Base-by-base conservation (phyloP, 2,888 invertebrate species). In the Cosmia trapezina region DNA sequence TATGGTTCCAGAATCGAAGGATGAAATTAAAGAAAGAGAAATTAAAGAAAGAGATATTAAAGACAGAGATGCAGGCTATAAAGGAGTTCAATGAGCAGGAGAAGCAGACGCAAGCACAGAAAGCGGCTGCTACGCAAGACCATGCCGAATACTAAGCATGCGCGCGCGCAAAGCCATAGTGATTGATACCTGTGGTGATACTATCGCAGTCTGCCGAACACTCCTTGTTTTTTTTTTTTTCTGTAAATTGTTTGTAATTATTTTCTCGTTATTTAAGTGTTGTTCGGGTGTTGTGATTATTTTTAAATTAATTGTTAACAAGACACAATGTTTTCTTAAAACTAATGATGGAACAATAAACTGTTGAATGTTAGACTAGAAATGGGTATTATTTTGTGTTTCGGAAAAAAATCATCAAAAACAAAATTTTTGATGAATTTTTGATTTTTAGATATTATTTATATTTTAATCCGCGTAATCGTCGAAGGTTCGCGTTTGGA, bases 1-100 rank as follows among this genome's bases (percentile, higher is more conserved):
- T 99, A 95, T 99, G 99, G 99, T 99, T 99, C 97, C 99, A 99
- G 96, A 99, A 99, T 97, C 97, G 99, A 92, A 97, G 99, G 96
- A 99, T 99, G 37, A 37, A 37, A 37, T 37, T 37, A 37, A 37
- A 37, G 37, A 37, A 37, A 6, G 3, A 37, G 37, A 37, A 37
- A 37, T 37, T 37, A 37, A 37, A 37, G 3, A 37, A 37, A 37
- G 37, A 37, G 99, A 99, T 99, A 94, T 97, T 99, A 96, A 99
- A 99, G 97, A 99, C 98, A 95, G 99, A 99, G 96, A 99, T 98
- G 89, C 99, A 99, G 94, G 99, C 99, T 94, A 99, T 99, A 96
- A 99, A 99, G 95, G 99, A 99, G 96, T 96, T 99, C 91, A 99
- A 99, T 96, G 99, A 99, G 95, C 99, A 99, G 94, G 99, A 99